Evolutionary conservation across 2,797 vertebrate species (phyloP), one percentile per base, ranked within the genome.

Genomic region (Rhabdomys pumilio): DNA sequence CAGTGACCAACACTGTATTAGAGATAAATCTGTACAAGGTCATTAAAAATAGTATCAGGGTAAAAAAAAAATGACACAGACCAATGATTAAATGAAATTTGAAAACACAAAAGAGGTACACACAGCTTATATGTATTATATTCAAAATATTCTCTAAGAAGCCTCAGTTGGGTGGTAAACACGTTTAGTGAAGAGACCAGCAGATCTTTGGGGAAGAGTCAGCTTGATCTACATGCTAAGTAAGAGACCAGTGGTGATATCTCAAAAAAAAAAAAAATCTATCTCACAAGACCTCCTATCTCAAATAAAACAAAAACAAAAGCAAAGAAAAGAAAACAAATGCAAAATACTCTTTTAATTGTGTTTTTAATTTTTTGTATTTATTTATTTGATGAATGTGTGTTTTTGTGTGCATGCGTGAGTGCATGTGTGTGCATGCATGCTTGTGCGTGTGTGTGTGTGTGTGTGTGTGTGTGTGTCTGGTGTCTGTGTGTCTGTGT

Each of bases 51-150:
- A 73, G 4, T 29, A 29, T 4, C 2, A 7, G 15, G 50, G 41
- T 26, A 73, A 55, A 34, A 38, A 38, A 12, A 11, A 20, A 24
- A 6, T 53, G 14, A 47, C 10, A 41, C 26, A 57, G 5, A n/a
- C 29, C 24, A 87, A 84, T 69, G 67, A 41, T 77, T 76, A 80
- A 89, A 47, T 88, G 31, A 87, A 72, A 75, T 75, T 75, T 65
- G 34, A 91, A 94, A 95, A 67, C 20, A 69, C 10, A 1, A 34
- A 81, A 85, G 2, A 80, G 6, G 15, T 67, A 19, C 3, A 38
- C 8, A 6, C 65, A 87, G 67, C 22, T 69, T 76, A 72, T 19
- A 22, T 82, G 4, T 3, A 26, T 61, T 76, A 7, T 67, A 91
- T 65, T 89, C 69, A 73, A 88, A 88, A 88, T 47, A 72, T 65